phyloP scores from a whole-genome alignment of 2,888 invertebrate species.

The Euclidia mi region DNA sequence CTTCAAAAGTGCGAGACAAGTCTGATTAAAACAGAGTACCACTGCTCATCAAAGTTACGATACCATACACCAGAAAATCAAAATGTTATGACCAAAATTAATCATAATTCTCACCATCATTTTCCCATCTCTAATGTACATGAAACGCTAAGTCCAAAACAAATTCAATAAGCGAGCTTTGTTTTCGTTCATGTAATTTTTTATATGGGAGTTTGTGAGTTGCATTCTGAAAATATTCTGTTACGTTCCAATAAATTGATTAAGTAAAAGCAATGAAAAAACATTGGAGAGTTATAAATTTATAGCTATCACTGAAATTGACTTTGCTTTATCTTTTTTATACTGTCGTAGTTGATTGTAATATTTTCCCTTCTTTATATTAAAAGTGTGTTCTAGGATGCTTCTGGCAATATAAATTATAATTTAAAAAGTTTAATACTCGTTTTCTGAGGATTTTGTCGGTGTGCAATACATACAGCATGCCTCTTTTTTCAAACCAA shows the following conservation, averaged over 20 bases:
- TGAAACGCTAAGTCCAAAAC: constrained; percentile 18
- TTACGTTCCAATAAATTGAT: constrained; percentile 16
- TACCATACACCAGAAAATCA: no score
- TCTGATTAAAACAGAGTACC: no score
- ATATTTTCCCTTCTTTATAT: no score
- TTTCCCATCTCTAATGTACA: constrained; percentile 24
- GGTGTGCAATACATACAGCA: no score
- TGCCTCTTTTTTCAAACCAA: no score
- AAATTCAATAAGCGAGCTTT: constrained; percentile 39
- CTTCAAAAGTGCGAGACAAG: no score
- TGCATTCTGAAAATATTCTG: constrained; percentile 16
- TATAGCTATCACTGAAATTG: constrained; percentile 4
- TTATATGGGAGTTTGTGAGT: constrained; percentile 17
- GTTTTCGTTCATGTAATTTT: constrained; percentile 36
- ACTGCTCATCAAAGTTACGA: no score
- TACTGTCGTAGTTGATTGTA: background rate
- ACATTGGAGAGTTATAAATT: constrained; percentile 14
- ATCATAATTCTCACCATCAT: background rate
- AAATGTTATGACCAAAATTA: no score
- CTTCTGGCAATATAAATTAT: no score
- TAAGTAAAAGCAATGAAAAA: constrained; percentile 11
- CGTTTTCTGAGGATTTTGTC: no score
- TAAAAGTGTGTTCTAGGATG: no score
- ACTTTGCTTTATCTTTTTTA: background rate
- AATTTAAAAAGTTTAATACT: no score